Base-by-base conservation (phyloP, 2,797 vertebrate species). In the Tragopan temminckii region DNA sequence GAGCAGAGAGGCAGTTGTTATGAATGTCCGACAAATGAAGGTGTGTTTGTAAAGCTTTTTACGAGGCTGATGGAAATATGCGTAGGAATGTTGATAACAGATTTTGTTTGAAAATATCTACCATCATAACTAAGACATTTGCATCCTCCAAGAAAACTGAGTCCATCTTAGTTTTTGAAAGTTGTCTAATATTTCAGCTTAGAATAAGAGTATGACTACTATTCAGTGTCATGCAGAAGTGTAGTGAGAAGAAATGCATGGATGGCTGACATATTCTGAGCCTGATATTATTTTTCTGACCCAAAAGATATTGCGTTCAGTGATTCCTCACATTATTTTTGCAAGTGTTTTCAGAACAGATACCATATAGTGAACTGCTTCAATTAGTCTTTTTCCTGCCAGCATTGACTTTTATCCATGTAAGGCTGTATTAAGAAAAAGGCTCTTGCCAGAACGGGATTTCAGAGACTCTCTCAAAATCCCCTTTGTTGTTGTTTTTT, bases 51-150 rank as follows among this genome's bases (percentile, higher is more conserved):
- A 63, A 76, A 52, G 3, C 31, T 83, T 50, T 27, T 50, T 29
- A 36, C 35, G 50, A 77, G 8, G 5, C 24, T 70, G 13, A 4
- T 61, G 1, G 1, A 82, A 83, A 53, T 25, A 40, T 0, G 7
- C 5, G 7, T 7, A 25, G 61, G 70, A 86, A 29, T 9, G 4
- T 7, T 21, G 48, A 79, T 81, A 86, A 62, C 6, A 1, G 24
- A 6, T 16, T 77, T 40, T 79, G 7, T 72, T 43, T 52, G 38
- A 63, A 88, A 80, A 45, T 35, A 1, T 19, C 24, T 64, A 18
- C 14, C 29, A 3, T 23, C 0, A 0, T 35, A 62, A 38, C 25
- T n/a, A 46, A 35, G 1, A 38, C 4, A 31, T 86, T 75, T 52
- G 3, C 36, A 36, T 38, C 11, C 13, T 68, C 12, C 15, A 19